Evolutionary conservation across 2,888 invertebrate species (phyloP).

Genomic region (Drosophila falleni): DNA sequence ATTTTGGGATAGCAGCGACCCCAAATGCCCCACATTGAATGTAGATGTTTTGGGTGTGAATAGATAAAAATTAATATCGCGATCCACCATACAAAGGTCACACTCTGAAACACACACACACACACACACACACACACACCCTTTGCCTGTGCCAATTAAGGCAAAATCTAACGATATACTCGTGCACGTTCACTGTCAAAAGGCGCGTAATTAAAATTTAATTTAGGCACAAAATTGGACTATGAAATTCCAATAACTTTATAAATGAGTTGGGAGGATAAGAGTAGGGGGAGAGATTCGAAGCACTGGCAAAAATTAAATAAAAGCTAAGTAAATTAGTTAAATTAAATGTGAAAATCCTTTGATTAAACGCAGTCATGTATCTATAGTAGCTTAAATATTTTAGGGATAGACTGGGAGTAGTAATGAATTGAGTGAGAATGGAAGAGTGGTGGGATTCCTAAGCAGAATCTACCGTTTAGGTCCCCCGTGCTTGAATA

Average conservation of each 20-base stretch:
- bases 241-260: constrained; percentile 67
- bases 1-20: constrained; percentile 18
- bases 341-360: constrained; percentile 67
- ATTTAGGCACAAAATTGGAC: constrained; percentile 69
- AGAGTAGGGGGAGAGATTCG: neutral
- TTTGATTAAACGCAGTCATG: constrained; percentile 72
- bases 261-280: neutral
- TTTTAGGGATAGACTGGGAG: neutral
- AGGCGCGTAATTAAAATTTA: constrained; percentile 73
- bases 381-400: constrained; percentile 40
- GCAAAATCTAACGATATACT: constrained; percentile 28
- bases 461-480: constrained; percentile 15
- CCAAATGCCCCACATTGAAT: constrained; percentile 16
- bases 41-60: constrained; percentile 45
- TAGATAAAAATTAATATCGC: constrained; percentile 68
- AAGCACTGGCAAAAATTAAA: constrained; percentile 39
- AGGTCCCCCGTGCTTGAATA: constrained; percentile 45
- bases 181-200: constrained; percentile 31
- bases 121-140: constrained; percentile 16
- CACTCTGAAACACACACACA: constrained; percentile 36
- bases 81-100: constrained; percentile 46
- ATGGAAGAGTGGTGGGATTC: neutral
- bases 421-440: neutral
- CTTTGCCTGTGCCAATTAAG: constrained; percentile 47
- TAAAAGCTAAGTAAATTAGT: constrained; percentile 62